Evolutionary conservation across 1,140 invertebrate species (phyloP), one percentile per base, ranked within the genome.

Genomic region (Nylanderia fulva): DNA sequence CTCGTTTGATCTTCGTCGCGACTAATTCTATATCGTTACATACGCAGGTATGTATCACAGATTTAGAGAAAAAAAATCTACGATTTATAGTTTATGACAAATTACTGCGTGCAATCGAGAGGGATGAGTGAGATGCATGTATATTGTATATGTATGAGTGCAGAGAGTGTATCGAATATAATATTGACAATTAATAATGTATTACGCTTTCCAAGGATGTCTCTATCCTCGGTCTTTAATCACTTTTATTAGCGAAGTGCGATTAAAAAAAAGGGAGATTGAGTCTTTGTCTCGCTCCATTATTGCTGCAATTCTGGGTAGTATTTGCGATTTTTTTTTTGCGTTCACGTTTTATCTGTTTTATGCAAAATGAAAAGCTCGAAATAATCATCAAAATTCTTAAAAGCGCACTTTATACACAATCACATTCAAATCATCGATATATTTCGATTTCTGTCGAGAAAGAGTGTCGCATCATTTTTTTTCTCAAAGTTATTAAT

Each of bases 41-140:
- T 89, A n/a, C n/a, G 88, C 88, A 45, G 86, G 77, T 77, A 89
- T 89, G 88, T 89, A 87, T 77, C 64, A 66, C 52, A 21, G 9
- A n/a, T n/a, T n/a, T 58, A 29, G n/a, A 36, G n/a, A 63, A 76
- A 24, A n/a, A 15, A 29, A 42, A 27, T 56, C 18, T 33, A 64
- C 3, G 42, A 13, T 77, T 71, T 72, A 45, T 58, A n/a, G 36
- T 48, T 76, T 76, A 76, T 52, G 36, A 72, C 24, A 60, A 82
- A 82, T 82, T 29, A 9, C 13, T 71, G 64, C 45, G 63, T 79
- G 45, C 9, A 66, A 68, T 71, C 48, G 18, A 61, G n/a, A 13
- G 36, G 24, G 11, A 72, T 71, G 33, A 18, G 36, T 72, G 77
- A n/a, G 58, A 61, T 77, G 58, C 18, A 29, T 69, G 24, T 8